Evolutionary conservation across 2,888 invertebrate genomes (phyloP), one percentile per base, ranked within the genome.

Genomic region (Caenorhabditis sp.): DNA sequence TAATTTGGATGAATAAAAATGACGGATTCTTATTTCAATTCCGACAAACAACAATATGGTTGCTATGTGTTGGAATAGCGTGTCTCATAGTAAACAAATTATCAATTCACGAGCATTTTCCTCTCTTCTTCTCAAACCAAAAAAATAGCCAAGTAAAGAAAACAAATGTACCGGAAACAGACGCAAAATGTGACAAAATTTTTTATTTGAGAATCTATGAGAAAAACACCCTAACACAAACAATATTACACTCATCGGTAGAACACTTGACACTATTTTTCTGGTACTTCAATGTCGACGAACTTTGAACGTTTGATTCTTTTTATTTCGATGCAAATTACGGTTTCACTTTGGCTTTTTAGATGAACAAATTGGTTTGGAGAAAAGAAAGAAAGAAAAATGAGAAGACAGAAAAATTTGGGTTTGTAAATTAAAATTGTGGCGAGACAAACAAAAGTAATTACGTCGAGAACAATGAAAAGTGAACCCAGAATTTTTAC

Each of bases 1-100:
- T n/a, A n/a, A n/a, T n/a, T n/a, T n/a, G n/a, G n/a, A n/a, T n/a
- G n/a, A 31, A 31, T 31, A 31, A 10, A 10, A 31, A 31, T 31
- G 31, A 31, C 31, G 31, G n/a, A n/a, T n/a, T n/a, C n/a, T n/a
- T n/a, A n/a, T n/a, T n/a, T n/a, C n/a, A n/a, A n/a, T n/a, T n/a
- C n/a, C n/a, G n/a, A n/a, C 12, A 43, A 43, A 14, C 43, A 17
- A 43, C 12, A 43, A 43, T 43, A 21, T 52, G 52, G 52, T 52
- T 52, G 52, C 52, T 17, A 43, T 31, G 31, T 31, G 31, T 31
- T 31, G 31, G 31, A 31, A 31, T 43, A 43, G 43, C 43, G 43
- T 43, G 43, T 43, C 43, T 43, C 12, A 20, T 52, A 52, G 52
- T 52, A 20, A 52, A 52, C 52, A 52, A 52, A 52, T 52, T 52